These are phyloP conservation scores for Pomacea maculata DNA, from an alignment of 1,140 invertebrate genomes.

Conservation along the genomic window DNA sequence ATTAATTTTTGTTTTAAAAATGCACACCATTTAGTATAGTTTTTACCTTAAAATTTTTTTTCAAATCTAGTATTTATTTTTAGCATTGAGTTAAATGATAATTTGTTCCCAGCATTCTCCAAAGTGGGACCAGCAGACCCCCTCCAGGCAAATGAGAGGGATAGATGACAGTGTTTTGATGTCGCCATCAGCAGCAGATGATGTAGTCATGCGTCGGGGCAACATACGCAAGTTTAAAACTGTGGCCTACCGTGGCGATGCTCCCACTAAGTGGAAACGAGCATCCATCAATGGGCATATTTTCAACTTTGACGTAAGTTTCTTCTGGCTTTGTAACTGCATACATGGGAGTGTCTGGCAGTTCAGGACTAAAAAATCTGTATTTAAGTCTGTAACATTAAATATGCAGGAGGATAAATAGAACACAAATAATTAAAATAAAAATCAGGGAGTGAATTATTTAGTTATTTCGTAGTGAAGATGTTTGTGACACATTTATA, in stretches of 20 bases:
- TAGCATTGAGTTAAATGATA: not conserved
- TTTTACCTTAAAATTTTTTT: too few species aligned
- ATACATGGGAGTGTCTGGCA: not conserved
- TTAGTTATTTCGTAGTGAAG: not conserved
- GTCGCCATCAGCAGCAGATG: constrained; percentile 44
- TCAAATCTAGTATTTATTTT: not conserved
- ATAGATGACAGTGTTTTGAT: constrained; percentile 53
- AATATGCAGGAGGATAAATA: too few species aligned
- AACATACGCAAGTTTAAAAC: constrained; percentile 67
- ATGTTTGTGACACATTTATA: too few species aligned
- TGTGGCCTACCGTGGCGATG: constrained; percentile 77
- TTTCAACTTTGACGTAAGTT: constrained; percentile 78
- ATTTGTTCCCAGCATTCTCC: not conserved
- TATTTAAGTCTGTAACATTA: not conserved
- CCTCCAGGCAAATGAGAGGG: constrained; percentile 29
- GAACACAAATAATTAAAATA: not conserved
- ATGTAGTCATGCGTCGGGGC: constrained; percentile 47
- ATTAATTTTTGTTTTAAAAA: too few species aligned
- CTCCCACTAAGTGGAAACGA: constrained; percentile 72
- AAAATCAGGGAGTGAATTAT: not conserved
- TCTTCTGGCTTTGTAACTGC: not conserved
- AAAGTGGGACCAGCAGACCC: constrained; percentile 11
- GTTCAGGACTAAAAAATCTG: not conserved
- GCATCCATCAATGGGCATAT: constrained; percentile 90
- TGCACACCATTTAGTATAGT: too few species aligned